phyloP scores from a whole-genome alignment of 2,888 invertebrate genomes.

The Balanococcus diminutus region DNA sequence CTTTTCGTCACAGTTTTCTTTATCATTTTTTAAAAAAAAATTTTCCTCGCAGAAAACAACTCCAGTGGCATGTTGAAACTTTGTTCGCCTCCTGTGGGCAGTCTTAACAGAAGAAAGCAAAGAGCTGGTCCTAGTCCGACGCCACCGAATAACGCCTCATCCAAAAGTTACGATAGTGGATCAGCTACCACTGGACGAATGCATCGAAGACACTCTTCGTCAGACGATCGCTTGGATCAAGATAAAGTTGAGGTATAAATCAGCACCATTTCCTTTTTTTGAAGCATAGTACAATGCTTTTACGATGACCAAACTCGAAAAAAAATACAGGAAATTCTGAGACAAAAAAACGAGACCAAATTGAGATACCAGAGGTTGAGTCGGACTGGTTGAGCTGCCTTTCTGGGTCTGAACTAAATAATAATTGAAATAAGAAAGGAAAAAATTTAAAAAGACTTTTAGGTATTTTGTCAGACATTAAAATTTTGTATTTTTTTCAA shows the following conservation, averaged over 20 bases:
- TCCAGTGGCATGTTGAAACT: constrained; percentile 59
- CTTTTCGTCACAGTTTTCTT: not conserved
- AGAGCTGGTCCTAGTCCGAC: constrained; percentile 67
- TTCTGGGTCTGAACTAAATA: no score
- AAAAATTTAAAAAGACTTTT: no score
- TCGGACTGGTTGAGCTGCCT: no score
- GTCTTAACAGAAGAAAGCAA: constrained; percentile 60
- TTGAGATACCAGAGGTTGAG: no score
- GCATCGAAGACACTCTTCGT: constrained; percentile 57
- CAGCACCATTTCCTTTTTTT: no score
- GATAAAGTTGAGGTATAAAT: constrained; percentile 50
- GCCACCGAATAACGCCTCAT: constrained; percentile 60
- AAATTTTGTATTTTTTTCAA: no score
- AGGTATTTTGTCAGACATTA: no score
- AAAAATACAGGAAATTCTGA: no score
- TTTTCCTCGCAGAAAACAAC: not conserved
- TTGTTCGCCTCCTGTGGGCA: constrained; percentile 61
- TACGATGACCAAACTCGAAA: no score
- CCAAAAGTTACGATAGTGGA: constrained; percentile 4
- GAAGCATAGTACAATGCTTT: no score
- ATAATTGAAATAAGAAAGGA: no score
- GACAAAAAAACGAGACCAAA: no score
- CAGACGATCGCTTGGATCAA: constrained; percentile 56
- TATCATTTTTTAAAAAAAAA: not conserved
- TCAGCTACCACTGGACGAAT: constrained; percentile 54